A percentile compares a stretch with the other conserved stretches of the same genome.
These are phyloP conservation scores for Xestia c-nigrum DNA, from an alignment of 2,888 invertebrate species.

Conservation along the genomic window DNA sequence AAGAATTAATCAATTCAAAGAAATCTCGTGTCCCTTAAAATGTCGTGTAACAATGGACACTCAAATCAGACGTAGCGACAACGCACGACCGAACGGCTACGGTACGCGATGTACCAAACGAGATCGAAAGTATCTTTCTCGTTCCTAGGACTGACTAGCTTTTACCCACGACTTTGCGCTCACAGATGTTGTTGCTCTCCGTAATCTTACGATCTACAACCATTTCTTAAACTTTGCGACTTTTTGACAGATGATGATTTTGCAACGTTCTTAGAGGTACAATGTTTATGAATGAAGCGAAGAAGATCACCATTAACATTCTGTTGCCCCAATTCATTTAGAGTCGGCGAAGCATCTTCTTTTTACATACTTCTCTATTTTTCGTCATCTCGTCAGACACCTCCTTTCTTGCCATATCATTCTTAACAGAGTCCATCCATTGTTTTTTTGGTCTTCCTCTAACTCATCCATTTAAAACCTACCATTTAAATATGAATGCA, in stretches of 20 bases:
- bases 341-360: no score
- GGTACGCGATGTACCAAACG: constrained; percentile 61
- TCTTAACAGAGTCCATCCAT: no score
- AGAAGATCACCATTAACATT: not conserved
- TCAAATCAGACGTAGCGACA: constrained; percentile 30
- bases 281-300: not conserved
- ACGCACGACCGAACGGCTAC: constrained; percentile 40
- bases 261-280: not conserved
- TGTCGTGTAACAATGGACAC: constrained; percentile 56
- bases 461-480: not conserved
- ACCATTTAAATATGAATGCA: not conserved
- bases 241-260: not conserved
- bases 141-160: constrained; percentile 23
- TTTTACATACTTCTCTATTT: no score
- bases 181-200: not conserved
- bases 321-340: no score
- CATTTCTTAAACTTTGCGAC: not conserved
- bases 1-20: not conserved
- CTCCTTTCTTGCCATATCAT: no score
- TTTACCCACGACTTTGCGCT: constrained; percentile 39
- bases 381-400: no score
- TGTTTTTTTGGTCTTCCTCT: no score
- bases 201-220: not conserved
- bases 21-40: not conserved
- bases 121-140: constrained; percentile 74